phyloP scores from a whole-genome alignment of 1,140 invertebrate genomes.

The Heliconius eleuchia region DNA sequence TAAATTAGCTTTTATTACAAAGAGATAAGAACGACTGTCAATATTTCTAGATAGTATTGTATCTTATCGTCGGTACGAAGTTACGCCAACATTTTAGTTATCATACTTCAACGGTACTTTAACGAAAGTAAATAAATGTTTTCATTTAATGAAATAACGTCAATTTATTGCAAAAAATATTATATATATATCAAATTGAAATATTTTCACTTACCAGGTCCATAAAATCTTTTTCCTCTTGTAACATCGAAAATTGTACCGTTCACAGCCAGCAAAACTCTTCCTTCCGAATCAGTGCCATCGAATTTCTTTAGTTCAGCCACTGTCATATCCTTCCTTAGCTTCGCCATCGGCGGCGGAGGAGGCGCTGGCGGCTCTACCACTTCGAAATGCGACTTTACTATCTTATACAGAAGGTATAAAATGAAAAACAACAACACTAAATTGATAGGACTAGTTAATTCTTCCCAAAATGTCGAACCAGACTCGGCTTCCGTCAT shows the following conservation, averaged over 20 bases:
- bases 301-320: conserved; percentile 71
- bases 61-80: conserved; percentile 3
- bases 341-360: conserved; percentile 64
- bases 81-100: not conserved
- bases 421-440: conserved; percentile 64
- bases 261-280: conserved; percentile 71
- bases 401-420: conserved; percentile 73
- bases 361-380: conserved; percentile 51
- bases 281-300: conserved; percentile 68
- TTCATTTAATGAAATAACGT: not conserved
- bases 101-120: not conserved
- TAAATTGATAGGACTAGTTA: conserved; percentile 70
- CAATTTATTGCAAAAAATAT: not conserved
- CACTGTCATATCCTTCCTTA: conserved; percentile 71
- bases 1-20: conserved; percentile 1
- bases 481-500: conserved; percentile 56
- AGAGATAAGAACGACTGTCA: not conserved
- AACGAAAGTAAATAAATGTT: not conserved
- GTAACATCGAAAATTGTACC: conserved; percentile 74
- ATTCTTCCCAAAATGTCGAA: conserved; percentile 65
- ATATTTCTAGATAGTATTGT: not conserved
- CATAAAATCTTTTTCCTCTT: conserved; percentile 72
- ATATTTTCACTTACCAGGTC: conserved; percentile 60
- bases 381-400: conserved; percentile 69
- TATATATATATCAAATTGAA: not conserved